phyloP scores from a whole-genome alignment of 2,113 vertebrate species.

The Calonectris borealis region DNA sequence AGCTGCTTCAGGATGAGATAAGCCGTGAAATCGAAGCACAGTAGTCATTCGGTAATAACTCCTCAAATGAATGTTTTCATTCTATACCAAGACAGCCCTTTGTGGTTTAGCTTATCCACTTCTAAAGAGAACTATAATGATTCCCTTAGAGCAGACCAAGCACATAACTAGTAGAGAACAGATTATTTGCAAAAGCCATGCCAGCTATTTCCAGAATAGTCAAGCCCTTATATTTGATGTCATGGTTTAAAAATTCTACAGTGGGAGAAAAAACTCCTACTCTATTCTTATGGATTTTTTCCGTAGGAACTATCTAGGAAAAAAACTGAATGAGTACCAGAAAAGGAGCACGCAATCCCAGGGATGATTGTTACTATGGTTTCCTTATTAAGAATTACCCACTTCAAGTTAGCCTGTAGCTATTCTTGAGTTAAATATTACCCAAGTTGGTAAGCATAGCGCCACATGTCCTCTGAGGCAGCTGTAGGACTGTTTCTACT shows the following conservation, averaged over 20 bases:
- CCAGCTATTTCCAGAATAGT: neutral
- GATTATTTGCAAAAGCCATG: neutral
- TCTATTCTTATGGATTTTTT: neutral
- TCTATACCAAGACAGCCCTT: neutral
- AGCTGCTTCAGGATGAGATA: neutral
- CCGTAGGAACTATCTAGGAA: neutral
- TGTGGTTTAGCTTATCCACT: conserved; percentile 10
- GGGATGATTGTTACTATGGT: neutral
- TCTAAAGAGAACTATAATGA: neutral
- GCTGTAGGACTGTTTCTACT: neutral
- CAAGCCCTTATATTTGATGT: neutral
- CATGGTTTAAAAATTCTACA: neutral
- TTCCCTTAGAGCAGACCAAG: neutral
- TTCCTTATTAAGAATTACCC: neutral
- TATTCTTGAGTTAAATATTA: conserved; percentile 37
- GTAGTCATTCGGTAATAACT: neutral
- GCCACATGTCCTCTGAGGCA: neutral
- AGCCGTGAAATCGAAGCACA: neutral
- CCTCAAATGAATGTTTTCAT: neutral
- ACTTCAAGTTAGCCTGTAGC: neutral
- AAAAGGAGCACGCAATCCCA: neutral
- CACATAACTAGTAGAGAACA: neutral
- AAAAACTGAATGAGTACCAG: neutral
- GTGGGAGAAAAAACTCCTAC: neutral
- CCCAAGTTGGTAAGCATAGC: neutral